Percentiles rank a stretch among this genome's conserved stretches.
Evolutionary conservation across 2,797 vertebrate genomes (phyloP).

Genomic region (Myotis vivesi): DNA sequence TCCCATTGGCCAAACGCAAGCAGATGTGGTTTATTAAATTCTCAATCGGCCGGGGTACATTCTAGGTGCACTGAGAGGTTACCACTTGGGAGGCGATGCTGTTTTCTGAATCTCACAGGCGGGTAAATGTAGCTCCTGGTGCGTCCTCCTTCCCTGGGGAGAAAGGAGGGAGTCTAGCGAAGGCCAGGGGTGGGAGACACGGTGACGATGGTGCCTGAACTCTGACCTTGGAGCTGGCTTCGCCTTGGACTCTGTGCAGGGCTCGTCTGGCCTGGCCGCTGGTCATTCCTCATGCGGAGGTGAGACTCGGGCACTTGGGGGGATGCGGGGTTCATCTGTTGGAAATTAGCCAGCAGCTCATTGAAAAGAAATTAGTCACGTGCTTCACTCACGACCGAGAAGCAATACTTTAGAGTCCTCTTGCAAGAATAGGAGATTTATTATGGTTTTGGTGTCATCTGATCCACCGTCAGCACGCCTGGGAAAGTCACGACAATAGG

Average conservation of each 20-base stretch:
- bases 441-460: neutral
- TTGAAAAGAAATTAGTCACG: constrained; percentile 33
- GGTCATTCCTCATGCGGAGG: neutral
- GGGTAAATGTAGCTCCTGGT: neutral
- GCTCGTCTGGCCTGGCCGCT: neutral
- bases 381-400: neutral
- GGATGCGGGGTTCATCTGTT: neutral
- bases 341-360: neutral
- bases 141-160: neutral
- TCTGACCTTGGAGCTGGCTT: neutral
- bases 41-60: neutral
- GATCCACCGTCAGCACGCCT: neutral
- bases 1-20: neutral
- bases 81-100: rapidly evolving
- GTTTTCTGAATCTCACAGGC: neutral
- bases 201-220: neutral
- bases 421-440: neutral
- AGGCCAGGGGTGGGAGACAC: rapidly evolving
- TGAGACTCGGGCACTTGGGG: neutral
- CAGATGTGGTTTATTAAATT: neutral
- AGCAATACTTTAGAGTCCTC: neutral
- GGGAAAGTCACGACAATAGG: neutral
- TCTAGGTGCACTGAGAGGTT: neutral
- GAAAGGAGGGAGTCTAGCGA: too few species aligned
- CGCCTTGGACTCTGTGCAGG: neutral